A percentile compares a stretch with the other conserved stretches of the same genome.
Conservation (phyloP, 2,797 vertebrate species). For the Carcharodon carcharias region DNA sequence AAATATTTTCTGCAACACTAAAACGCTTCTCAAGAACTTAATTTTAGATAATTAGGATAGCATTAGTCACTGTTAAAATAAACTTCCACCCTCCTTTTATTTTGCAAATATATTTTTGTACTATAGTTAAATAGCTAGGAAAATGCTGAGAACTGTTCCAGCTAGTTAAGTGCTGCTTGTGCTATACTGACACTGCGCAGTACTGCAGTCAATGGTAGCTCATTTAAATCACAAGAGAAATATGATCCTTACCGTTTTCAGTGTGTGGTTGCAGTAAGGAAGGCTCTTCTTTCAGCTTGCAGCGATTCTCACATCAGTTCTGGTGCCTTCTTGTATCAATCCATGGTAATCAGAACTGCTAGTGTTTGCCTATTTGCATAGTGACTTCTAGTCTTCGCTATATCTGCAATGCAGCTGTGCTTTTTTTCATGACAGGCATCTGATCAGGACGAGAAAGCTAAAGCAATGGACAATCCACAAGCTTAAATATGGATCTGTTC, state of each 20-base stretch:
- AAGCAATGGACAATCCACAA: constrained; percentile 32
- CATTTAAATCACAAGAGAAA: constrained; percentile 30
- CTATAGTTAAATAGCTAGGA: background rate
- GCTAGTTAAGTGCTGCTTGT: background rate
- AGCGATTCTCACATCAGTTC: background rate
- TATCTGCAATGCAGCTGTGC: constrained; percentile 37
- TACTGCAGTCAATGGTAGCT: background rate
- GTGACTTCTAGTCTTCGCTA: background rate
- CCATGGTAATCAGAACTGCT: constrained; percentile 1
- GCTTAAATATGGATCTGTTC: constrained; percentile 23
- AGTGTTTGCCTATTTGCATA: constrained; percentile 17
- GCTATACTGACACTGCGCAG: background rate
- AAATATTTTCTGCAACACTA: constrained; percentile 4
- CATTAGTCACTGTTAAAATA: background rate
- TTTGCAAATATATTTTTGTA: background rate
- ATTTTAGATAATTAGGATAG: background rate
- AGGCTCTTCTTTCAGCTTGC: background rate
- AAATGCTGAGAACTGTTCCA: background rate
- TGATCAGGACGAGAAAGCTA: constrained; percentile 20
- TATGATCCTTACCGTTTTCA: constrained; percentile 28
- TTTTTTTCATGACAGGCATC: constrained; percentile 1
- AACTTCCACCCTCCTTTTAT: background rate
- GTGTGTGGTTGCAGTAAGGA: background rate
- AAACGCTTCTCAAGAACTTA: constrained; percentile 6
- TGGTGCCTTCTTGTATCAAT: constrained; percentile 25